A percentile compares a stretch with the other conserved stretches of the same genome.
phyloP scores from a whole-genome alignment of 1,140 invertebrate species.

The Neodiprion pinetum region DNA sequence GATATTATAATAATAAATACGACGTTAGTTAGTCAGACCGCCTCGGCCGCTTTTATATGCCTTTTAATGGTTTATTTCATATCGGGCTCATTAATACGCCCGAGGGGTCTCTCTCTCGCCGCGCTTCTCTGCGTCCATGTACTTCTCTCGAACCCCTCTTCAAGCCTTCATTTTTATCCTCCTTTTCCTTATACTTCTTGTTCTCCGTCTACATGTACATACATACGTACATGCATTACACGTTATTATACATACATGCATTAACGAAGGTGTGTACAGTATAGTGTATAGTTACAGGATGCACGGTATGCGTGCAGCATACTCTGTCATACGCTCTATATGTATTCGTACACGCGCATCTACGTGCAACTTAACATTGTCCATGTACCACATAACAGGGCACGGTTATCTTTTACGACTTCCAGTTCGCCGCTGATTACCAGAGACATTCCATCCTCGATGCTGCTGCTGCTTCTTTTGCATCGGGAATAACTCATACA shows the following conservation, averaged over 20 bases:
- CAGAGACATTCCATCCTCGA: conserved; percentile 8
- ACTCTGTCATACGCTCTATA: too few species aligned
- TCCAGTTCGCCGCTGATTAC: conserved; percentile 39
- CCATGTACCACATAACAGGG: neutral
- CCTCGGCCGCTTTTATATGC: conserved; percentile 13
- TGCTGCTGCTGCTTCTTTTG: conserved; percentile 12
- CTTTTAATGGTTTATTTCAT: conserved; percentile 19
- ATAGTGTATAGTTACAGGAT: too few species aligned
- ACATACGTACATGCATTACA: too few species aligned
- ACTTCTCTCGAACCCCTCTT: neutral
- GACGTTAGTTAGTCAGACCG: conserved; percentile 31
- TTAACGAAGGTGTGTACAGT: too few species aligned
- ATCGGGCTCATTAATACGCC: conserved; percentile 33
- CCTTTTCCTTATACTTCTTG: too few species aligned
- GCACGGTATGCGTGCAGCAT: too few species aligned
- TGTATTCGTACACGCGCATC: too few species aligned
- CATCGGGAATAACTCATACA: neutral
- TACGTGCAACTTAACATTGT: neutral
- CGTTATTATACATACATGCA: too few species aligned
- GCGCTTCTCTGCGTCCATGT: neutral
- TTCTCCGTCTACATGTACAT: too few species aligned
- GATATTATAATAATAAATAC: conserved; percentile 43
- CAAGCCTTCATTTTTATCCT: too few species aligned
- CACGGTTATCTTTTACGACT: conserved; percentile 43
- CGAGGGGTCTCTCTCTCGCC: neutral